These are phyloP conservation scores for Acropternis orthonyx DNA, from an alignment of 2,797 vertebrate genomes.

Conservation along the genomic window DNA sequence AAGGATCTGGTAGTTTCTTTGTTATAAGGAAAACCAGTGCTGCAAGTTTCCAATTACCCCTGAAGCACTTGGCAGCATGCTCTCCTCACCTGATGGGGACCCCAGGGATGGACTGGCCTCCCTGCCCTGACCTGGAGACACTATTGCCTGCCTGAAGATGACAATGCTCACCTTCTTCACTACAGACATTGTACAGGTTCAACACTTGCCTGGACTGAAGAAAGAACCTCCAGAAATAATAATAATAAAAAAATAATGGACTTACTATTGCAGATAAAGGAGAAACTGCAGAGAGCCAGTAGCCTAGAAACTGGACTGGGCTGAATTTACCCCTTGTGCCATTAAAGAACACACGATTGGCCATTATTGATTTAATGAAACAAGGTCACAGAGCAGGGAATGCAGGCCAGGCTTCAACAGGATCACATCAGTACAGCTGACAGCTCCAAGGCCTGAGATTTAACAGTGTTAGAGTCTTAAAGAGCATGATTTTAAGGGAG, in stretches of 20 bases:
- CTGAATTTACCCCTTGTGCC: neutral
- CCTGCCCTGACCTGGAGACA: neutral
- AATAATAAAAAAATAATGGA: neutral
- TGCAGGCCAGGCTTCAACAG: neutral
- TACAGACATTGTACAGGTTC: neutral
- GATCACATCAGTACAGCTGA: neutral
- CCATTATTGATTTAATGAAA: neutral
- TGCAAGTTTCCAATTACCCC: neutral
- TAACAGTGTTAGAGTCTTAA: neutral
- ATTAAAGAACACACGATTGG: neutral
- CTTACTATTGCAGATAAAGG: neutral
- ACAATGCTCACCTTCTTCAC: neutral
- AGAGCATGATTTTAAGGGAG: neutral
- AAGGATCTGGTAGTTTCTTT: neutral
- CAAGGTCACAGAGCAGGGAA: neutral
- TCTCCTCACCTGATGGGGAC: neutral
- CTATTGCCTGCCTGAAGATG: neutral
- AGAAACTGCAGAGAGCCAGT: neutral
- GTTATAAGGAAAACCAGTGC: neutral
- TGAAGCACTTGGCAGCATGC: accelerated
- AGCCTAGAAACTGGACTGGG: neutral
- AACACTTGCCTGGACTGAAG: neutral
- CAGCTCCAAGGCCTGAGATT: neutral
- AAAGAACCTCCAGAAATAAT: neutral
- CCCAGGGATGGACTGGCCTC: neutral